Conservation (phyloP, 2,888 invertebrate genomes). For the Gisinianus flammeolus region DNA sequence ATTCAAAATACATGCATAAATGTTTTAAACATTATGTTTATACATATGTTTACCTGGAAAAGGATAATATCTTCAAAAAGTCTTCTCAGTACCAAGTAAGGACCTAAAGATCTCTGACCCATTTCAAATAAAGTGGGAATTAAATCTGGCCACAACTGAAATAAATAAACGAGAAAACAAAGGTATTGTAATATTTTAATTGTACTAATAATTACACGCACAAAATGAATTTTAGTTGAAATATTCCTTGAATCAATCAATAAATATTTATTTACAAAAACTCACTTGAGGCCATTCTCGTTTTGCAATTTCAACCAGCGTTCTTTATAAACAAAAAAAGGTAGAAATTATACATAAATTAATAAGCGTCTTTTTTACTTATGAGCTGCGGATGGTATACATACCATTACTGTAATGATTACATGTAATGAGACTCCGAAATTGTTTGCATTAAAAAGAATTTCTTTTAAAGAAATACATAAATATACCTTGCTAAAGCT, state of each 20-base stretch:
- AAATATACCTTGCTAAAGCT: constrained; percentile 52
- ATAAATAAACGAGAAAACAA: too few species aligned
- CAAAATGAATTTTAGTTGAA: too few species aligned
- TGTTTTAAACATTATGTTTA: not conserved
- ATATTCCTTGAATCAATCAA: too few species aligned
- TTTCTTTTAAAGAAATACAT: not conserved
- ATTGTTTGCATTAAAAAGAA: not conserved
- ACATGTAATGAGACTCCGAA: not conserved
- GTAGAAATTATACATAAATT: not conserved
- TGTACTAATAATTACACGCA: too few species aligned
- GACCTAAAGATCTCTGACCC: constrained; percentile 87
- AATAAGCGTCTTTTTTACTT: too few species aligned
- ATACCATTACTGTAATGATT: too few species aligned
- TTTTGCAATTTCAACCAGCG: constrained; percentile 96
- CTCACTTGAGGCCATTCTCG: constrained; percentile 98
- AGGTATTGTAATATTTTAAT: too few species aligned
- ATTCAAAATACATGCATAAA: too few species aligned
- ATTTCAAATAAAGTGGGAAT: constrained; percentile 81
- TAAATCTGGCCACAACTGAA: constrained; percentile 92
- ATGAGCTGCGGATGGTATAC: too few species aligned
- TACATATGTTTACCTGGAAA: constrained; percentile 73
- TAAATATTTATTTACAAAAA: too few species aligned
- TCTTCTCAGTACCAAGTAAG: constrained; percentile 84
- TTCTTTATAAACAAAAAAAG: constrained; percentile 63
- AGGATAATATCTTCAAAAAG: constrained; percentile 93